Evolutionary conservation across 2,888 invertebrate species (phyloP).

Genomic region (Pharmacophagus antenor): DNA sequence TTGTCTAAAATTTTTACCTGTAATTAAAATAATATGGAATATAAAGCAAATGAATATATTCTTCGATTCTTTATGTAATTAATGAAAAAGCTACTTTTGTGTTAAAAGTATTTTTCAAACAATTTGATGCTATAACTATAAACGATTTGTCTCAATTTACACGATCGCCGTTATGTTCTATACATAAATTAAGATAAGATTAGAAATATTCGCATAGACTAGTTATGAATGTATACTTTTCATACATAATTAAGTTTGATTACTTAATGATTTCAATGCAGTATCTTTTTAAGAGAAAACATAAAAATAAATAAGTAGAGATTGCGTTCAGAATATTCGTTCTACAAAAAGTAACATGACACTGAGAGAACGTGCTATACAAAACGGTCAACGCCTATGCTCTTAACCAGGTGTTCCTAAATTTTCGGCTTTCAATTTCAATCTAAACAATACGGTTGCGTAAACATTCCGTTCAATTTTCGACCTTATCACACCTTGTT

Average conservation of each 20-base stretch:
- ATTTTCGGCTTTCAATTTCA: slow-evolving; percentile 29
- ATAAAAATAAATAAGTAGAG: not conserved
- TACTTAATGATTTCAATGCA: not conserved
- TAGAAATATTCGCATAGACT: no score
- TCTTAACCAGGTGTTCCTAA: slow-evolving; percentile 29
- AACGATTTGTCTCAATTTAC: no score
- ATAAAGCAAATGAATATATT: no score
- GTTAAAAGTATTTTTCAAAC: no score
- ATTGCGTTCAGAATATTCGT: slow-evolving; percentile 6
- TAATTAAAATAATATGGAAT: no score
- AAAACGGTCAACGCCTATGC: slow-evolving; percentile 26
- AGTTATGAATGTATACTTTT: not conserved
- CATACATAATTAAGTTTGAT: not conserved
- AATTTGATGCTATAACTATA: no score
- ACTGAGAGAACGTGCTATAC: slow-evolving; percentile 13
- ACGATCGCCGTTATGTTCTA: no score
- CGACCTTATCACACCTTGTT: slow-evolving; percentile 13
- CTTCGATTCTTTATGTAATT: no score
- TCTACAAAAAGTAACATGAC: slow-evolving; percentile 16
- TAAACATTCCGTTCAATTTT: slow-evolving; percentile 13
- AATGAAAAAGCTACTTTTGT: no score
- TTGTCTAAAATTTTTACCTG: no score
- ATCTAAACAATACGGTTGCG: slow-evolving; percentile 2
- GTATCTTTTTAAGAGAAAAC: not conserved
- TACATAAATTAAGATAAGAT: no score